Evolutionary conservation across 2,888 invertebrate species (phyloP), one percentile per base, ranked within the genome.

Genomic region (Schrankia costaestrigalis): DNA sequence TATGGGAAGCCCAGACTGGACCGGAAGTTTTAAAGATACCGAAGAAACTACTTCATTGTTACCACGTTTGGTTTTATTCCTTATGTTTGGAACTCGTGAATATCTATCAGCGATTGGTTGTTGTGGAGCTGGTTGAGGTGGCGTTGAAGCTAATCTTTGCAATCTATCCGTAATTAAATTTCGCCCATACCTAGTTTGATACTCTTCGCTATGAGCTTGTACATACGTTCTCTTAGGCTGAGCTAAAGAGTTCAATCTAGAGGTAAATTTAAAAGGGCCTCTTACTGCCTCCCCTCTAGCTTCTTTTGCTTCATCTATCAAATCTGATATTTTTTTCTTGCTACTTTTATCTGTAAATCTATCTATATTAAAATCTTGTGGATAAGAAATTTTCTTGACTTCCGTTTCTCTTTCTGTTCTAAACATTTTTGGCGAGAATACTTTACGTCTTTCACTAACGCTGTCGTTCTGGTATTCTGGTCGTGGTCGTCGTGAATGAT

Each of bases 231-330:
- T 76, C 50, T 79, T 82, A 7, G 87, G 87, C 44, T 86, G 85
- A 8, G 87, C 84, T 32, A 87, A 63, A 11, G 71, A 63, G 29
- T 83, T 66, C 18, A 87, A 51, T 37, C 86, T 71, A 12, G 83
- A 69, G 39, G 46, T 60, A 3, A 61, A 42, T 53, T 71, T 78
- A 0, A 72, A 63, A 19, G 85, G 85, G 0, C 86, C 86, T 4
- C 78, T 68, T 3, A 87, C 84, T n/a, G 85, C 86, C 57, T 87
- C 84, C 0, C 86, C 86, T 37, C 79, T 71, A 0, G 83, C 73
- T 66, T 87, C 85, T 55, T 78, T 85, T 2, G 59, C 79, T 56
- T 84, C 83, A 11, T 87, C 84, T 26, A 78, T 63, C n/a, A 82
- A 63, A 37, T 85, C 83, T 7, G 46, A 36, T 14, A 79, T 54